Conservation (phyloP, 1,140 invertebrate genomes). For the Chlorops oryzae region DNA sequence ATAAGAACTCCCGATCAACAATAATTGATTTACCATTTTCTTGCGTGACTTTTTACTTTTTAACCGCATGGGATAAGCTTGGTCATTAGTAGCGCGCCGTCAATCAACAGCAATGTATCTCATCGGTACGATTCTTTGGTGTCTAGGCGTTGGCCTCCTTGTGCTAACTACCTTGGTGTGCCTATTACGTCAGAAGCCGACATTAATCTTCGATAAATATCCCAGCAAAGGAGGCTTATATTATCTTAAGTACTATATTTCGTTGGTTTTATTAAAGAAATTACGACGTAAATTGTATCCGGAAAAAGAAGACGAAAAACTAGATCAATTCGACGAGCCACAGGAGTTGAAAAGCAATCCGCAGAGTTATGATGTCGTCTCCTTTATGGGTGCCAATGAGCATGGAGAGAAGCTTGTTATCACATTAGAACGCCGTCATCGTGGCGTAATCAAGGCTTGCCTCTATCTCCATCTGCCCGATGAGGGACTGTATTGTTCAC, state of each 20-base stretch:
- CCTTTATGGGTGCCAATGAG: constrained; percentile 35
- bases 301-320: constrained; percentile 25
- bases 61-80: no score
- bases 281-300: constrained; percentile 32
- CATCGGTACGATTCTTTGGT: constrained; percentile 10
- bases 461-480: constrained; percentile 35
- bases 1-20: no score
- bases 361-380: constrained; percentile 40
- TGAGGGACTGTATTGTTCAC: constrained; percentile 21
- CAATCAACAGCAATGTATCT: no score
- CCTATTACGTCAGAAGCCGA: constrained; percentile 27
- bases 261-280: constrained; percentile 26
- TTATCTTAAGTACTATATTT: constrained; percentile 29
- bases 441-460: constrained; percentile 33
- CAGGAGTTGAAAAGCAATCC: constrained; percentile 31
- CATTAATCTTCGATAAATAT: constrained; percentile 38
- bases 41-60: no score
- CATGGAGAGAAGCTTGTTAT: constrained; percentile 33
- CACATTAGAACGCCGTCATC: constrained; percentile 28
- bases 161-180: constrained; percentile 17
- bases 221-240: constrained; percentile 38
- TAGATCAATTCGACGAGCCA: constrained; percentile 29
- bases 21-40: no score
- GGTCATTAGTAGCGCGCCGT: no score
- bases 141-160: constrained; percentile 16